These are phyloP conservation scores for Distichodus sexfasciatus DNA, from an alignment of 2,797 vertebrate species.

Conservation along the genomic window DNA sequence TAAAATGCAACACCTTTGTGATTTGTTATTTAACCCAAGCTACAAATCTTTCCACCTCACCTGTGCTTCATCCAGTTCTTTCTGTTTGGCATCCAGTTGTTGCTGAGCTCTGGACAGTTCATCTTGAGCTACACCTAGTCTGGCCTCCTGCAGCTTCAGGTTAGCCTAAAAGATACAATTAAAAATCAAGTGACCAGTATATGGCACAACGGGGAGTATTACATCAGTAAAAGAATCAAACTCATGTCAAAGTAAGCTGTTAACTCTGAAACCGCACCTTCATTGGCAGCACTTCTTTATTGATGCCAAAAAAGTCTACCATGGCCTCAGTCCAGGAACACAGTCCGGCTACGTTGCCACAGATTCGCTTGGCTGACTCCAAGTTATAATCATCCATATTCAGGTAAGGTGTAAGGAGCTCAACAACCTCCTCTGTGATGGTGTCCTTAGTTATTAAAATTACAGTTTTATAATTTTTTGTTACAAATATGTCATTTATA, in stretches of 20 bases:
- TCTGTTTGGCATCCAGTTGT: constrained; percentile 79
- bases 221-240: neutral
- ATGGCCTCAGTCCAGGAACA: constrained; percentile 87
- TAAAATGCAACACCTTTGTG: neutral
- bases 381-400: constrained; percentile 84
- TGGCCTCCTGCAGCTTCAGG: constrained; percentile 78
- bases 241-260: too few relatives aligned
- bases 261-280: constrained; percentile 67
- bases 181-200: neutral
- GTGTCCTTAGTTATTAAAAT: constrained; percentile 67
- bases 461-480: too few relatives aligned
- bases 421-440: constrained; percentile 83
- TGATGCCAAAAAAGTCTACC: constrained; percentile 82
- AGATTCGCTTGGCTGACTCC: constrained; percentile 81
- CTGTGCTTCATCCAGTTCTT: constrained; percentile 78
- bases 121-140: constrained; percentile 71
- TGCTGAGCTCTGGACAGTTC: constrained; percentile 76
- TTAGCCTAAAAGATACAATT: constrained; percentile 67
- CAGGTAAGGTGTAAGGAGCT: constrained; percentile 79
- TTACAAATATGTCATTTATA: too few relatives aligned
- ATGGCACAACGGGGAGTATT: neutral
- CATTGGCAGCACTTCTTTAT: constrained; percentile 84
- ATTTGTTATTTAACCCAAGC: neutral
- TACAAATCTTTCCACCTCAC: constrained; percentile 26
- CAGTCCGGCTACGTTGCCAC: constrained; percentile 84